Percentiles rank a stretch among this genome's conserved stretches.
Conservation (phyloP, 2,113 vertebrate genomes). For the Bungarus multicinctus region DNA sequence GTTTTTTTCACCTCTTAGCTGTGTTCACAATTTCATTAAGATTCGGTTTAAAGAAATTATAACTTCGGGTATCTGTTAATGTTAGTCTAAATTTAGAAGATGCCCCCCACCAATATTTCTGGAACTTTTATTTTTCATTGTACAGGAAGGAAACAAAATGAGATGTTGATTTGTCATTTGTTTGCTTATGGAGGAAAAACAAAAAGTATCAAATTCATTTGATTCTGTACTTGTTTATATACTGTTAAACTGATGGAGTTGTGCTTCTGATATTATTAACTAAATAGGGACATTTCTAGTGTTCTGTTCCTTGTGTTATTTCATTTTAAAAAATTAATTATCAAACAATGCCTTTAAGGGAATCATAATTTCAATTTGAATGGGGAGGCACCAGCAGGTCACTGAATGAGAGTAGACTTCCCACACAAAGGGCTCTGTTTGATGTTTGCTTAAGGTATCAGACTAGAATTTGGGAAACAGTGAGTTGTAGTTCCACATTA, state of each 20-base stretch:
- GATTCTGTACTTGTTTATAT: background rate
- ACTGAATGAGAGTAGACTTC: background rate
- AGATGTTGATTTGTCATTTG: background rate
- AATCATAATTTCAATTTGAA: background rate
- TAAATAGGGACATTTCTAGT: background rate
- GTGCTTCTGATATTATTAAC: background rate
- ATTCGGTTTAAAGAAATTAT: background rate
- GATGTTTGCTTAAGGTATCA: background rate
- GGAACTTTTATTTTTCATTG: background rate
- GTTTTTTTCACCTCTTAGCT: background rate
- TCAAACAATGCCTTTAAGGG: background rate
- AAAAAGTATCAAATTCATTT: background rate
- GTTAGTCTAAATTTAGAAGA: background rate
- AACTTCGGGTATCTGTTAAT: background rate
- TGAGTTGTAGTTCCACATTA: background rate
- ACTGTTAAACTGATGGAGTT: background rate
- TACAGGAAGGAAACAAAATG: accelerated
- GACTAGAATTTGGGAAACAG: background rate
- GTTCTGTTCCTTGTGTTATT: background rate
- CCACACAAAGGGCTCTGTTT: background rate
- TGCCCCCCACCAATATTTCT: background rate
- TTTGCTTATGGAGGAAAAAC: background rate
- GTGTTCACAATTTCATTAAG: background rate
- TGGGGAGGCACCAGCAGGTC: background rate
- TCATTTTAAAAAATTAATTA: background rate